Conservation (phyloP, 2,888 invertebrate genomes). For the Epistrophe eligans region DNA sequence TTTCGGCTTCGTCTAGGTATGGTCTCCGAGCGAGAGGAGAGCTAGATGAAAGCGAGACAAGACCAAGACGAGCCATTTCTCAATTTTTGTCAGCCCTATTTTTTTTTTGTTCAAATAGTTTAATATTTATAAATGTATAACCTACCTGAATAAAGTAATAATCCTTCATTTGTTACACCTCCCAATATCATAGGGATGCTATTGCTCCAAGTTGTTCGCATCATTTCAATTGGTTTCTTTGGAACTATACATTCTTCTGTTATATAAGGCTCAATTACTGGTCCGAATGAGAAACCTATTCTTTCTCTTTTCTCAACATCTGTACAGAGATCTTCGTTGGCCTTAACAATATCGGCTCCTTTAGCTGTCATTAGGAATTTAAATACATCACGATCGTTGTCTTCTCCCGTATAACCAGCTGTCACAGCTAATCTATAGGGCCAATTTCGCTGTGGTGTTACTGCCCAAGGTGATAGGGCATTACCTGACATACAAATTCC, state of each 20-base stretch:
- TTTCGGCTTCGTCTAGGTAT: too few relatives aligned
- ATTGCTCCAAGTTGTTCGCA: constrained; percentile 82
- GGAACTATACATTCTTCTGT: constrained; percentile 81
- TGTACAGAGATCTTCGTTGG: constrained; percentile 81
- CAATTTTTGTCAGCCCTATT: too few relatives aligned
- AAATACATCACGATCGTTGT: constrained; percentile 82
- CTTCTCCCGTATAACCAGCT: constrained; percentile 81
- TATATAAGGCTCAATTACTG: constrained; percentile 82
- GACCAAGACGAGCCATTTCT: too few relatives aligned
- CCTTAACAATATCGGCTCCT: constrained; percentile 80
- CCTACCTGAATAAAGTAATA: constrained; percentile 81
- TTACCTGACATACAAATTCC: constrained; percentile 83
- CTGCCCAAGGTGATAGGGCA: constrained; percentile 82
- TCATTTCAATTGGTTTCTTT: constrained; percentile 81
- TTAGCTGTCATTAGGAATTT: constrained; percentile 82
- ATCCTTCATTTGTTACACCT: constrained; percentile 83
- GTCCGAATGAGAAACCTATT: constrained; percentile 83
- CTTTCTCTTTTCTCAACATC: constrained; percentile 81
- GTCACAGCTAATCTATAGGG: constrained; percentile 81
- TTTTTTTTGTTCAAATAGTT: too few relatives aligned
- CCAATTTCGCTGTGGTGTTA: constrained; percentile 81
- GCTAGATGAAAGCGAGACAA: too few relatives aligned
- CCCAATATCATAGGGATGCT: constrained; percentile 83
- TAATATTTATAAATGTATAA: too few relatives aligned
- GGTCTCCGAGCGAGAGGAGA: too few relatives aligned